Percentiles rank a stretch among this genome's conserved stretches.
Conservation (phyloP, 2,888 invertebrate species). For the Amiota mariae region DNA sequence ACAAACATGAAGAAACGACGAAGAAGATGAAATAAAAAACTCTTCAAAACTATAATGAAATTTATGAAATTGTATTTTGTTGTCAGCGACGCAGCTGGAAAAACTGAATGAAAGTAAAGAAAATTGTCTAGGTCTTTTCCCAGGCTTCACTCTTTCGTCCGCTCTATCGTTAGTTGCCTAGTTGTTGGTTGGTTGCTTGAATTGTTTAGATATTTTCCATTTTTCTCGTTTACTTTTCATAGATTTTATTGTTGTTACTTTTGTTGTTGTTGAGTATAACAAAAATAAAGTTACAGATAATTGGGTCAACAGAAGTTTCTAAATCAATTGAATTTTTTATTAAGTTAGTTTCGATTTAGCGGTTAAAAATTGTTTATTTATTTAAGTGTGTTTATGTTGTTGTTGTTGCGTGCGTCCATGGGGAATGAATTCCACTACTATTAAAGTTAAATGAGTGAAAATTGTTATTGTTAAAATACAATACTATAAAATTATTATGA, state of each 20-base stretch:
- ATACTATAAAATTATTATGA: no score
- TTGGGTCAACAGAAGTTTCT: slow-evolving; percentile 63
- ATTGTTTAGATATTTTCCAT: background rate
- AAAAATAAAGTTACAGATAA: slow-evolving; percentile 16
- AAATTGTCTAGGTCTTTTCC: slow-evolving; percentile 9
- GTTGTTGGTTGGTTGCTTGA: background rate
- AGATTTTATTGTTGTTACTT: background rate
- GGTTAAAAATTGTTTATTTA: background rate
- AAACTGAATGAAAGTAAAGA: slow-evolving; percentile 16
- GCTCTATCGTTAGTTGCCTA: no score
- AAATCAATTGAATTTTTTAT: slow-evolving; percentile 62
- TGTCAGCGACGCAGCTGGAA: slow-evolving; percentile 37
- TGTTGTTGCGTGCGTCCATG: no score
- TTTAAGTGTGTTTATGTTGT: no score
- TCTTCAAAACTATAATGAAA: slow-evolving; percentile 50
- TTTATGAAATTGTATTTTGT: slow-evolving; percentile 60
- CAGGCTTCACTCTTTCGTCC: background rate
- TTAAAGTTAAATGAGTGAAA: no score
- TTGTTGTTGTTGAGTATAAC: background rate
- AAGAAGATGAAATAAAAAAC: slow-evolving; percentile 1
- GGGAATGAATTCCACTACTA: no score
- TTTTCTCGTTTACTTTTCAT: background rate
- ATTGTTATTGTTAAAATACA: no score
- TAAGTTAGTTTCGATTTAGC: slow-evolving; percentile 48
- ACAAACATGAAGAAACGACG: slow-evolving; percentile 4